A percentile compares a stretch with the other conserved stretches of the same genome.
Conservation (phyloP, 2,797 vertebrate genomes). For the Pseudochirops cupreus region DNA sequence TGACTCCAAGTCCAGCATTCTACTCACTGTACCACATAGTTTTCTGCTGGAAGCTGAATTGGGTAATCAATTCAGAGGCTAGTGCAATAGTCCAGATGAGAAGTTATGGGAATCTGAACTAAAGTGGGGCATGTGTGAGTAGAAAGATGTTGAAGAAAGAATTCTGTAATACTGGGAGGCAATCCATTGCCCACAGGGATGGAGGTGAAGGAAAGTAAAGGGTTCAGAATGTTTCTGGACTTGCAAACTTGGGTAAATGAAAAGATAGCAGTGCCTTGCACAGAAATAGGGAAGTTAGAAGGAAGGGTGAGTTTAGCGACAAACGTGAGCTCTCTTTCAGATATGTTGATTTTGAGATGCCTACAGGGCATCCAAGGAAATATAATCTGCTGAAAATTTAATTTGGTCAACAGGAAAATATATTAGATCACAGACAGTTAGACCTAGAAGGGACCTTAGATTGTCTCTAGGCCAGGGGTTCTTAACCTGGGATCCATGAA, state of each 20-base stretch:
- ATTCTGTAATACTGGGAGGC: neutral
- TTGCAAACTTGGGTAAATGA: neutral
- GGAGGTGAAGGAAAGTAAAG: neutral
- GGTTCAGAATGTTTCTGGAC: neutral
- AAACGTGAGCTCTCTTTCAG: neutral
- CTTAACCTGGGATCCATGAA: neutral
- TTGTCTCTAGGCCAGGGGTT: neutral
- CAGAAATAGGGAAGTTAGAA: neutral
- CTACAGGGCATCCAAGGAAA: neutral
- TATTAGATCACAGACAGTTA: neutral
- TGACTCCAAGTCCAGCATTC: neutral
- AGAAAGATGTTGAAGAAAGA: neutral
- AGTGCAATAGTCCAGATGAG: neutral
- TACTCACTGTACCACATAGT: neutral
- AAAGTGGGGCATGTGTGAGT: neutral
- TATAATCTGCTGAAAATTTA: conserved; percentile 1
- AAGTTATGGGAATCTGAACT: neutral
- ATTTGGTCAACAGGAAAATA: conserved; percentile 6
- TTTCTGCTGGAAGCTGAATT: neutral
- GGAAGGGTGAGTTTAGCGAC: neutral
- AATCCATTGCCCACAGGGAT: neutral
- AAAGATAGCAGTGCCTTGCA: neutral
- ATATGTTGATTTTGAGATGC: neutral
- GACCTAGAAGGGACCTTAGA: neutral
- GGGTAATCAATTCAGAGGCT: neutral